Evolutionary conservation across 2,888 invertebrate genomes (phyloP).

Genomic region (Drosophila flavopinicola): DNA sequence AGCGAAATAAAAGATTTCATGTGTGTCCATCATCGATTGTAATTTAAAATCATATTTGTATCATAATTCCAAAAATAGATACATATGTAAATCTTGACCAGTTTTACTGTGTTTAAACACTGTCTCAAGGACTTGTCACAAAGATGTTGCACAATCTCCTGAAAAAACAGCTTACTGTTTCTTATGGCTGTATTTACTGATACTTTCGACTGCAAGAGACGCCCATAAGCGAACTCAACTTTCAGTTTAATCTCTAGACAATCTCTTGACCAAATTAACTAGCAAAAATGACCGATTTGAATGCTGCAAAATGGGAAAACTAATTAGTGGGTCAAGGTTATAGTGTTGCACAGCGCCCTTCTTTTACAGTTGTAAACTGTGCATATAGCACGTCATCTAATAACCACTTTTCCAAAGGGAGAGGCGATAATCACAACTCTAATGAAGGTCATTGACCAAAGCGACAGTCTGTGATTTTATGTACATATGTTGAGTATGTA

Average conservation of each 20-base stretch:
- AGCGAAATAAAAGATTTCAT: neutral
- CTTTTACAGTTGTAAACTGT: slow-evolving; percentile 38
- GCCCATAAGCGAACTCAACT: slow-evolving; percentile 6
- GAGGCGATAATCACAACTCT: slow-evolving; percentile 23
- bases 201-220: neutral
- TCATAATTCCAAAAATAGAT: neutral
- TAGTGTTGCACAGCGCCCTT: slow-evolving; percentile 36
- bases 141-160: slow-evolving; percentile 29
- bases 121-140: slow-evolving; percentile 40
- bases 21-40: neutral
- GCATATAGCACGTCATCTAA: slow-evolving; percentile 4
- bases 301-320: slow-evolving; percentile 36
- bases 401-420: slow-evolving; percentile 27
- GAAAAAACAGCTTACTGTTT: neutral
- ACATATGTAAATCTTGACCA: slow-evolving; percentile 28
- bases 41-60: slow-evolving; percentile 4
- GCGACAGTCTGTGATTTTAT: neutral
- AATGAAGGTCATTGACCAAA: slow-evolving; percentile 70
- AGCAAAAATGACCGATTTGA: slow-evolving; percentile 25
- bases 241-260: slow-evolving; percentile 28
- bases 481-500: slow-evolving; percentile 1
- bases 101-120: slow-evolving; percentile 7
- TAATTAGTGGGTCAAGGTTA: slow-evolving; percentile 68
- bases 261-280: slow-evolving; percentile 39
- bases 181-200: slow-evolving; percentile 29